phyloP scores from a whole-genome alignment of 1,140 invertebrate genomes.

The Nylanderia fulva region DNA sequence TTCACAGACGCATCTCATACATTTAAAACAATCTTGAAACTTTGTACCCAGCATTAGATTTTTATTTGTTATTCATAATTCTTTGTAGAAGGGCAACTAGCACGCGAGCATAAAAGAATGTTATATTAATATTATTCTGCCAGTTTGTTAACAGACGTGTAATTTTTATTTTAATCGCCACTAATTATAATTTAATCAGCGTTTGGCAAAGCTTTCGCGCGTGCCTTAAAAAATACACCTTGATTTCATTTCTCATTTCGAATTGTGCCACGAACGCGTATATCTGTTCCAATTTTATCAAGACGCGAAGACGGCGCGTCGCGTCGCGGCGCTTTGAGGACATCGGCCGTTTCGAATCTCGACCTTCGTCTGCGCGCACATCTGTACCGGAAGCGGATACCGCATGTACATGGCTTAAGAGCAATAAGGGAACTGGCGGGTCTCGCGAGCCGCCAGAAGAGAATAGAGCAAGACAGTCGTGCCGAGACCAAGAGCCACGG shows the following conservation, averaged over 20 bases:
- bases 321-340: not conserved
- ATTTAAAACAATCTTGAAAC: not conserved
- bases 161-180: conserved; percentile 9
- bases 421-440: conserved; percentile 65
- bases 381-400: conserved; percentile 69
- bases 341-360: conserved; percentile 61
- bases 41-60: not conserved
- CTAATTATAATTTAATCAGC: conserved; percentile 3
- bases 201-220: not conserved
- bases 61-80: not conserved
- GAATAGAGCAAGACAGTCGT: conserved; percentile 74
- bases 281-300: conserved; percentile 36
- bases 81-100: not conserved
- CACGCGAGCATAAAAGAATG: not conserved
- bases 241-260: not conserved
- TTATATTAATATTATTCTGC: not conserved
- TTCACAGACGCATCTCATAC: not conserved
- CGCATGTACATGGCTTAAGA: conserved; percentile 69
- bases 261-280: not conserved
- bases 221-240: not conserved
- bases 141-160: not conserved
- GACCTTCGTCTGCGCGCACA: conserved; percentile 56
- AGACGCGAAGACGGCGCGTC: conserved; percentile 16
- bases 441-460: conserved; percentile 60
- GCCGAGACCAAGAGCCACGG: conserved; percentile 70